These are phyloP conservation scores for Anagyrus pseudococci DNA, from an alignment of 2,888 invertebrate genomes.

Conservation along the genomic window DNA sequence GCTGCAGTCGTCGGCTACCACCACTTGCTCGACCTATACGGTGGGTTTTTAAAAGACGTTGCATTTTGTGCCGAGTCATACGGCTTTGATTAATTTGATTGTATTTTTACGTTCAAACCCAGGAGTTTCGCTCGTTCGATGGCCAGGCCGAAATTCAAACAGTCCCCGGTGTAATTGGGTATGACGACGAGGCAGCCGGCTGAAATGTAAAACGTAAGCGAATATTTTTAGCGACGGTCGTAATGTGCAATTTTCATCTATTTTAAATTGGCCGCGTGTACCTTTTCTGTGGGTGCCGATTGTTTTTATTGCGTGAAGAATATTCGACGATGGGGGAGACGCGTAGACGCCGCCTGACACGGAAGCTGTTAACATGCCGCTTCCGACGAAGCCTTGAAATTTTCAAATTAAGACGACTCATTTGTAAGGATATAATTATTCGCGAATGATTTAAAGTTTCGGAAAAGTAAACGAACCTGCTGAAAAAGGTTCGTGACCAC, in stretches of 20 bases:
- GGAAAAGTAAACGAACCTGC: constrained; percentile 47
- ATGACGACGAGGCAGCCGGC: constrained; percentile 77
- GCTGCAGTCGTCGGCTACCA: constrained; percentile 59
- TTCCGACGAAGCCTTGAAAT: constrained; percentile 74
- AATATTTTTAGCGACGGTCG: not conserved
- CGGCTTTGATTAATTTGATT: too few relatives aligned
- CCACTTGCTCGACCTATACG: constrained; percentile 50
- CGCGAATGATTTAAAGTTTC: not conserved
- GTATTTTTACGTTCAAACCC: constrained; percentile 65
- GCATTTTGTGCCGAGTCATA: too few relatives aligned
- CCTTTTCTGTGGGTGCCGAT: constrained; percentile 1
- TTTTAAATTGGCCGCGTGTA: too few relatives aligned
- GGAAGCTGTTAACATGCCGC: constrained; percentile 78
- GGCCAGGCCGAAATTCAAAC: constrained; percentile 83
- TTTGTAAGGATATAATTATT: too few relatives aligned
- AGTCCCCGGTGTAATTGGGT: constrained; percentile 80
- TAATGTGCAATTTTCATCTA: too few relatives aligned
- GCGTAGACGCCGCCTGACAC: constrained; percentile 76
- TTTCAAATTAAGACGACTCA: too few relatives aligned
- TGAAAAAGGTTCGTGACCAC: constrained; percentile 79
- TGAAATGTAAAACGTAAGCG: constrained; percentile 46
- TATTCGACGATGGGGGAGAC: constrained; percentile 74
- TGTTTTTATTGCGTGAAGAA: constrained; percentile 68
- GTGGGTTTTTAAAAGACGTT: not conserved
- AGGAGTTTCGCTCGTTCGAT: constrained; percentile 74